Evolutionary conservation across 2,888 invertebrate genomes (phyloP), one percentile per base, ranked within the genome.

Genomic region (Norana najaformis): DNA sequence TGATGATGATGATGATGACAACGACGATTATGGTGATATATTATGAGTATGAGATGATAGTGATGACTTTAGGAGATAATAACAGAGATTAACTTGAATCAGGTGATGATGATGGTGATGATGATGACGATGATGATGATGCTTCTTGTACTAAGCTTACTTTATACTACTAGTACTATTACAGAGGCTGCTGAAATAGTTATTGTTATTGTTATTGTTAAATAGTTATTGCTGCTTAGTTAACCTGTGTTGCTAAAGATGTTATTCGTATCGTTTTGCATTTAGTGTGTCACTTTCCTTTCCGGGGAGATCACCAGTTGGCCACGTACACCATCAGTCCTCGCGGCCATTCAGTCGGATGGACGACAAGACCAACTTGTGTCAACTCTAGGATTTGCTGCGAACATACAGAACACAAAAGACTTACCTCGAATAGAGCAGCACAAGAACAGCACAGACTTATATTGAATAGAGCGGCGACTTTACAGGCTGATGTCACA

Each of bases 321-420:
- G 85, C 37, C 85, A 85, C 85, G 16, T 23, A 85, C 5, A 35
- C 85, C 85, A 36, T 23, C 37, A 35, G 36, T 34, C 35, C 83
- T 36, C 37, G 11, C 82, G n/a, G 82, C 6, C 34, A 34, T 14
- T 13, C 37, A 35, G 85, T 85, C 85, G 85, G 85, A 85, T 85
- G 85, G 85, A 18, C 85, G 18, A 37, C 85, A 37, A 36, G 85
- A 85, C 85, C 85, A 85, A 85, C 37, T 23, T 85, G 85, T 35
- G 35, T 37, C 35, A 35, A 37, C 85, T 13, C 34, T 35, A 23
- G 47, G 23, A 23, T 30, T n/a, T n/a, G 69, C n/a, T 69, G 69
- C 69, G 69, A 69, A 30, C 69, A 36, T 6, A 5, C 85, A 0
- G 85, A 37, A 0, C 69, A 69, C 69, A 11, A 85, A 5, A 85